Conservation (phyloP, 1,140 invertebrate genomes). For the Drosophila biarmipes region DNA sequence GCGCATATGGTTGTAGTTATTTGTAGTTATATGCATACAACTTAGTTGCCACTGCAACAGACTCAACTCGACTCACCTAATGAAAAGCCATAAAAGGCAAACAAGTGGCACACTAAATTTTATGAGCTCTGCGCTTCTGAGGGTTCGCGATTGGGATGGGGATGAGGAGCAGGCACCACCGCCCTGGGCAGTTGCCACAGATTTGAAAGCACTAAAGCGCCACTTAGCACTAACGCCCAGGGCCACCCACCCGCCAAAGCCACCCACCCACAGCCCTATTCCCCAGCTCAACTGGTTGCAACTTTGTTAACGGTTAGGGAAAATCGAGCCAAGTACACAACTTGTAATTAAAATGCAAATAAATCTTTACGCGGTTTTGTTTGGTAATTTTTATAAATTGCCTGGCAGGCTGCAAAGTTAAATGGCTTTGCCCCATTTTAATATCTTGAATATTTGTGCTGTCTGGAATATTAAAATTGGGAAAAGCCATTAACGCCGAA, state of each 20-base stretch:
- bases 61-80: constrained; percentile 58
- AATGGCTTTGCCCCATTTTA: neutral
- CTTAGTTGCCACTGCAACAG: constrained; percentile 63
- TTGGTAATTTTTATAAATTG: constrained; percentile 65
- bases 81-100: constrained; percentile 80
- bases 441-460: too few relatives aligned
- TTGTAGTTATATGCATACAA: constrained; percentile 33
- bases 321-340: constrained; percentile 37
- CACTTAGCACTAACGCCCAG: constrained; percentile 72
- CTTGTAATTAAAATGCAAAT: constrained; percentile 78
- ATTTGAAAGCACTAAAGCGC: constrained; percentile 78
- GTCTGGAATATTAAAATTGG: too few relatives aligned
- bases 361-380: constrained; percentile 60
- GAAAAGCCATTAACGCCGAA: too few relatives aligned
- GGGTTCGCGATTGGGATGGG: constrained; percentile 21
- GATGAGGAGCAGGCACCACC: constrained; percentile 7
- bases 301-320: constrained; percentile 14
- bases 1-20: neutral
- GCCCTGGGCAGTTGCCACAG: constrained; percentile 55
- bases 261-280: constrained; percentile 3
- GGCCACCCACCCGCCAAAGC: constrained; percentile 1
- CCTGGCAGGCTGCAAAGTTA: constrained; percentile 5
- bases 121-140: constrained; percentile 46
- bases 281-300: constrained; percentile 33
- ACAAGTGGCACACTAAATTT: constrained; percentile 79